Evolutionary conservation across 2,113 vertebrate species (phyloP), one percentile per base, ranked within the genome.

Genomic region (Chionomys nivalis): DNA sequence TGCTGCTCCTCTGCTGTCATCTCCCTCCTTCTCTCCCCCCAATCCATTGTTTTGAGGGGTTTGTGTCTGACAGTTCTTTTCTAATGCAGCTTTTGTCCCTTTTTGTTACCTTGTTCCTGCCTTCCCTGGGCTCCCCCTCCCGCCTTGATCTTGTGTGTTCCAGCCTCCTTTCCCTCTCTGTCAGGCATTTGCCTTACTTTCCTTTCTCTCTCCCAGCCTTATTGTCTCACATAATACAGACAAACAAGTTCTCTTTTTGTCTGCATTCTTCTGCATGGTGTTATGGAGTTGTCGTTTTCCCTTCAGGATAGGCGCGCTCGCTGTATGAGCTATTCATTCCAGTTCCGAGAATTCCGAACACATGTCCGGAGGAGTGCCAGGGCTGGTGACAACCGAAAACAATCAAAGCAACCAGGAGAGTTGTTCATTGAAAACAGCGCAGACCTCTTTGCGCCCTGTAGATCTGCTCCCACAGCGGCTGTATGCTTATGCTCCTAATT

Each of bases 31-130:
- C 87, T 93, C 36, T 65, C 47, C 87, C 55, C 89, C 24, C 19
- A 24, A 31, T 90, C 96, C 94, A 93, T 97, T 97, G 97, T 97
- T 97, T 97, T 96, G 94, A 93, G 91, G 93, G 85, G 81, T 96
- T 96, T 94, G 79, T 95, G 92, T 81, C 93, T 97, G 97, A 97
- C 97, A 96, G 97, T 89, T 96, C 96, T 92, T 97, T 97, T 97
- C 96, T 93, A 0, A 85, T 81, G 70, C 70, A 21, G 92, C 92
- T 96, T 98, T 96, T 95, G 83, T 96, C 93, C 93, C 88, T 96
- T 96, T 87, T 90, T 94, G 93, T 97, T 95, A 78, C 91, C 95
- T 96, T 91, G 82, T 97, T 97, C 93, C 93, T 96, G 87, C 94
- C 49, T 96, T 89, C 26, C 0, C 58, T 31, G 88, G 88, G 68